Evolutionary conservation across 2,888 invertebrate genomes (phyloP), one percentile per base, ranked within the genome.

Genomic region (Acanthosepion lycidas): DNA sequence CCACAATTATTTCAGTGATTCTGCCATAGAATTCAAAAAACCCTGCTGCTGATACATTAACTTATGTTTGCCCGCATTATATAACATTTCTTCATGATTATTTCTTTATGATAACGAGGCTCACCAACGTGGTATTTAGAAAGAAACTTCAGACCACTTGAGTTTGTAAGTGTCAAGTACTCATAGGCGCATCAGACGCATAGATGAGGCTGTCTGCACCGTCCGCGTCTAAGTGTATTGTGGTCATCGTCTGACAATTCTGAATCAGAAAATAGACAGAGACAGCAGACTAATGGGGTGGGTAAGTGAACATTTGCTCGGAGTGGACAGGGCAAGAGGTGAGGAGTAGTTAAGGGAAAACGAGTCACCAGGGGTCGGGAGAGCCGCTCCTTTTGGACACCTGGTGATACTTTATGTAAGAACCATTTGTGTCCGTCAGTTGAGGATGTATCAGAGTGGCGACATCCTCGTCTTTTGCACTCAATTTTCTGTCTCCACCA

Each of bases 271-370:
- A 78, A 64, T 26, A 78, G 78, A n/a, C 78, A 78, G n/a, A n/a
- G n/a, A n/a, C n/a, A n/a, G 8, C n/a, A n/a, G n/a, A 33, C n/a
- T n/a, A 78, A 18, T 8, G 15, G 78, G n/a, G 78, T n/a, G 78
- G 78, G 78, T 78, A 15, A n/a, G 18, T n/a, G 78, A 78, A n/a
- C n/a, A n/a, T n/a, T 78, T 78, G 78, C n/a, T 18, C 78, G 78
- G 78, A 78, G 78, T 78, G 78, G 78, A 78, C 78, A 78, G 78
- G 78, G n/a, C 78, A 78, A 78, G n/a, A 78, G 78, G 78, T 78
- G 78, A 78, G n/a, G 9, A 78, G 78, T 78, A 15, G 28, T 28
- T 28, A 78, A 28, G 78, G 28, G n/a, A 78, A n/a, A 78, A 28
- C 12, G n/a, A 78, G 78, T 78, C 78, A 78, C 15, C 78, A 78